These are phyloP conservation scores for Cynaeus angustus DNA, from an alignment of 2,888 invertebrate genomes.

Conservation along the genomic window DNA sequence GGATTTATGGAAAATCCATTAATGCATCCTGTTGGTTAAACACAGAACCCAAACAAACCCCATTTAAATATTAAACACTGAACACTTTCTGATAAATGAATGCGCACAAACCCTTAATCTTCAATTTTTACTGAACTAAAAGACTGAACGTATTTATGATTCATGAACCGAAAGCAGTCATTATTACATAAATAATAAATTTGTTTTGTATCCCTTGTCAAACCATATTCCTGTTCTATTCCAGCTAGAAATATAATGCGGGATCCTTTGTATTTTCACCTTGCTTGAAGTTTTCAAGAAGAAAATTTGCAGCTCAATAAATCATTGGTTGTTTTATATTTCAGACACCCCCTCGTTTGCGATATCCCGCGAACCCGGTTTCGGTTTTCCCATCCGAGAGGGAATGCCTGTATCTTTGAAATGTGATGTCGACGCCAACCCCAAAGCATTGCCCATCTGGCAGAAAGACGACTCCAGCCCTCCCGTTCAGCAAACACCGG, in stretches of 20 bases:
- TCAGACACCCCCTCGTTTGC: conserved; percentile 94
- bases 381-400: conserved; percentile 90
- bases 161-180: conserved; percentile 13
- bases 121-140: background rate
- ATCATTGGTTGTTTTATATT: conserved; percentile 56
- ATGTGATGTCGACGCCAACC: conserved; percentile 96
- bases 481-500: conserved; percentile 80
- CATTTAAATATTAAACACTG: conserved; percentile 28
- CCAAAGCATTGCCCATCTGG: conserved; percentile 90
- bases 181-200: conserved; percentile 22
- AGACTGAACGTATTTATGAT: background rate
- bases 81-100: conserved; percentile 22
- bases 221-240: conserved; percentile 1
- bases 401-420: conserved; percentile 92
- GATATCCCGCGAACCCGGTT: conserved; percentile 94
- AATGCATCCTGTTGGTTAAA: conserved; percentile 39
- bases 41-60: conserved; percentile 22
- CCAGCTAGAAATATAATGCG: background rate
- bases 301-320: conserved; percentile 44
- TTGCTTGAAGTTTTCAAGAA: conserved; percentile 17
- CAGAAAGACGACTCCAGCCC: conserved; percentile 75
- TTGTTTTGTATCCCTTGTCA: background rate
- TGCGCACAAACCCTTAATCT: conserved; percentile 1
- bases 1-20: conserved; percentile 50
- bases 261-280: conserved; percentile 49